Conservation (phyloP, 2,797 vertebrate species). For the Scolopax bukidnonensis region DNA sequence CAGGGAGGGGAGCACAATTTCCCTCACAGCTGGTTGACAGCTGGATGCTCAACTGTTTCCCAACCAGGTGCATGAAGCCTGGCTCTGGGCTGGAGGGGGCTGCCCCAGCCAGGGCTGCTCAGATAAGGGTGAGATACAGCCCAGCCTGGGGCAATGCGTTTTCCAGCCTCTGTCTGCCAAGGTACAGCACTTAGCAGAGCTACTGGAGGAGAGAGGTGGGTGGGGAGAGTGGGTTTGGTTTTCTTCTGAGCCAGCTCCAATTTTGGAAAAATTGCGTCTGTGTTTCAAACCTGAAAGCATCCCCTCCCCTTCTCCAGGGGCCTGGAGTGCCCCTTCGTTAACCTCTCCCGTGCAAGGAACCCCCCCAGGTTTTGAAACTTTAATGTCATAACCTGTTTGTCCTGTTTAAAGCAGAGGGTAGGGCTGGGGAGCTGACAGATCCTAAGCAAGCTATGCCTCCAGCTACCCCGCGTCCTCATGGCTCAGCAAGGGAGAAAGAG, state of each 20-base stretch:
- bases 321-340: background rate
- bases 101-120: background rate
- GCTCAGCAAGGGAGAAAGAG: background rate
- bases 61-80: background rate
- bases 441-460: slow-evolving; percentile 13
- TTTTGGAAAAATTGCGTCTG: background rate
- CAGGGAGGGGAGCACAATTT: background rate
- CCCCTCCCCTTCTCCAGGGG: slow-evolving; percentile 14
- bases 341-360: background rate
- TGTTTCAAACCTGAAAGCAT: slow-evolving; percentile 16
- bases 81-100: fast-evolving
- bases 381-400: slow-evolving; percentile 47
- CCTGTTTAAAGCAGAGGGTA: slow-evolving; percentile 57
- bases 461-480: slow-evolving; percentile 13
- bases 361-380: slow-evolving; percentile 13
- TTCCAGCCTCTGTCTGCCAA: background rate
- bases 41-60: background rate
- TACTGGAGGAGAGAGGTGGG: background rate
- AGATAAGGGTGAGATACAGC: background rate
- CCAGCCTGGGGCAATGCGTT: background rate
- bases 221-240: background rate
- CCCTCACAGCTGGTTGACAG: background rate
- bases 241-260: background rate
- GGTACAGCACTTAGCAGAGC: background rate
- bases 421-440: slow-evolving; percentile 41